A percentile compares a stretch with the other conserved stretches of the same genome.
Evolutionary conservation across 2,113 vertebrate species (phyloP).

Genomic region (Choloepus hoffmanni): DNA sequence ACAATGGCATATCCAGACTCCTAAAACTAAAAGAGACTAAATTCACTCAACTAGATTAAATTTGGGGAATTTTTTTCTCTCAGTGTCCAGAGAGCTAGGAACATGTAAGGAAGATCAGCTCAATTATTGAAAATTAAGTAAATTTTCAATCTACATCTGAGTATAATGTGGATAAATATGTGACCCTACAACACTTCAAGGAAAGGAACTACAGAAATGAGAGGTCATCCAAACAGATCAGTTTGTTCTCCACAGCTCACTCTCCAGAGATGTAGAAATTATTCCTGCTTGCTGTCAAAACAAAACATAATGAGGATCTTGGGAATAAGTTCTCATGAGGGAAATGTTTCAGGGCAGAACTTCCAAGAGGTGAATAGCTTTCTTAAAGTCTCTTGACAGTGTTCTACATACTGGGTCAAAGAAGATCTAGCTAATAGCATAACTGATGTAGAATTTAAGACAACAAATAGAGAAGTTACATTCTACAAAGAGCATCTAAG

Average conservation of each 20-base stretch:
- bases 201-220: neutral
- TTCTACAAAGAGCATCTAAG: neutral
- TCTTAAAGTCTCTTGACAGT: conserved; percentile 62
- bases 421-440: neutral
- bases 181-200: neutral
- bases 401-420: neutral
- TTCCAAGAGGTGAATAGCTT: conserved; percentile 48
- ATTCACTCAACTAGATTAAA: neutral
- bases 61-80: neutral
- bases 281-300: conserved; percentile 35
- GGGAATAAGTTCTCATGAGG: conserved; percentile 39
- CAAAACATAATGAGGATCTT: conserved; percentile 58
- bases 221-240: neutral
- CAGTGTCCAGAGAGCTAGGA: neutral
- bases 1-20: neutral
- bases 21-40: neutral
- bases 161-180: neutral
- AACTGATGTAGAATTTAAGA: neutral
- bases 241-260: neutral
- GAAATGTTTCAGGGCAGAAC: conserved; percentile 33
- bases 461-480: neutral
- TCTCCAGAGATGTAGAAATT: conserved; percentile 32
- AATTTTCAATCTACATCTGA: neutral
- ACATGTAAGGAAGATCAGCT: neutral
- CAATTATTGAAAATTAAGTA: conserved; percentile 7